These are phyloP conservation scores for Enteromius unitaeniatus DNA, from an alignment of 2,797 vertebrate species.

Conservation along the genomic window DNA sequence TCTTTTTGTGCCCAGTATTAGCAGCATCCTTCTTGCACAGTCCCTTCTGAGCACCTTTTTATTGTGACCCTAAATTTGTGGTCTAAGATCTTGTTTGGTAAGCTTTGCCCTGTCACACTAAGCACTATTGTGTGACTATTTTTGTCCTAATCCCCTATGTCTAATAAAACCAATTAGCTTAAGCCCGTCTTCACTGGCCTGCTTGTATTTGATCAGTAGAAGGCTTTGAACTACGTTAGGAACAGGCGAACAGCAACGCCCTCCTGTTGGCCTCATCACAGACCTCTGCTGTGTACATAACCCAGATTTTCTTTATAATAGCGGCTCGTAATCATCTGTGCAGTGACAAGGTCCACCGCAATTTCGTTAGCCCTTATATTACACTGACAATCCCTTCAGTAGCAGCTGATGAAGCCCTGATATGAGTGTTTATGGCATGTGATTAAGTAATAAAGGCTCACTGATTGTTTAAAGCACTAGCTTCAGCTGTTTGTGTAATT, in stretches of 20 bases:
- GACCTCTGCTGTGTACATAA: constrained; percentile 2
- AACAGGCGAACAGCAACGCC: constrained; percentile 14
- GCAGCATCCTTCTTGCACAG: background rate
- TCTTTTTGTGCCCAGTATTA: background rate
- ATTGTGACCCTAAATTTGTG: constrained; percentile 50
- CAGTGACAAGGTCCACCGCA: background rate
- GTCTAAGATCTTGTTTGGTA: constrained; percentile 51
- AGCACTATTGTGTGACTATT: constrained; percentile 56
- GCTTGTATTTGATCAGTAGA: constrained; percentile 43
- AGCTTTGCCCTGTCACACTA: constrained; percentile 54
- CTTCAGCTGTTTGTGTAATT: constrained; percentile 18
- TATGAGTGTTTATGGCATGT: constrained; percentile 28
- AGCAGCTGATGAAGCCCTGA: constrained; percentile 2
- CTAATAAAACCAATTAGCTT: constrained; percentile 60
- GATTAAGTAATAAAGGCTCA: constrained; percentile 25
- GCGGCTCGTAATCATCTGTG: constrained; percentile 10
- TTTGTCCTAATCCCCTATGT: constrained; percentile 50
- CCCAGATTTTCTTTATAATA: constrained; percentile 16
- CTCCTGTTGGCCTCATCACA: constrained; percentile 8
- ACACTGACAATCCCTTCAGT: background rate
- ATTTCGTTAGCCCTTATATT: constrained; percentile 11
- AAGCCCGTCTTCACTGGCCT: constrained; percentile 48
- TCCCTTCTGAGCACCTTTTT: background rate
- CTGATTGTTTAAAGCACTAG: background rate
- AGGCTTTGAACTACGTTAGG: constrained; percentile 19